phyloP scores from a whole-genome alignment of 2,113 vertebrate genomes.

The Mirounga angustirostris region DNA sequence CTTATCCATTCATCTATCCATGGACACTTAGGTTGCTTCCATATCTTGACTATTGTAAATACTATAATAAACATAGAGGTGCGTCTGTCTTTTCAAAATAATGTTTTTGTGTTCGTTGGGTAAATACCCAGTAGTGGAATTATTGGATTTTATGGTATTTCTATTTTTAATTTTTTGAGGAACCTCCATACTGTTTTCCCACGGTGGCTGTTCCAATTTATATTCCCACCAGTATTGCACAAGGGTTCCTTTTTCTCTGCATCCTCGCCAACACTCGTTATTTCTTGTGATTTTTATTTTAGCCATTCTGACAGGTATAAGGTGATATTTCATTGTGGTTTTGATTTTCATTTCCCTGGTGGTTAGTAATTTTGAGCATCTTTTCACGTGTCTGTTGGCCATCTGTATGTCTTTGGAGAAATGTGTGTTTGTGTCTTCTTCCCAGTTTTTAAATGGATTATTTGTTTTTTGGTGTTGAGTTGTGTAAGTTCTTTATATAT shows the following conservation, averaged over 20 bases:
- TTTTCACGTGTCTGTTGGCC: background rate
- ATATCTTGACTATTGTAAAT: background rate
- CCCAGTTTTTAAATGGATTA: background rate
- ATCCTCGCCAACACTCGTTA: background rate
- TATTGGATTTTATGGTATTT: background rate
- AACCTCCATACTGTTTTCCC: background rate
- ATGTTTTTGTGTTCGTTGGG: background rate
- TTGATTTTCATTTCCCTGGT: background rate
- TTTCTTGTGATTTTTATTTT: background rate
- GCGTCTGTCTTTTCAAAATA: background rate
- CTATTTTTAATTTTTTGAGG: background rate
- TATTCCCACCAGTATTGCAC: background rate
- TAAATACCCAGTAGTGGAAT: background rate
- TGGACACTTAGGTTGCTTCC: background rate
- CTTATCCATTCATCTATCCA: background rate
- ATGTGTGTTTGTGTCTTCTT: background rate
- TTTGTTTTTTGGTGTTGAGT: background rate
- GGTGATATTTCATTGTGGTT: background rate
- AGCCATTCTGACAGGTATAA: background rate
- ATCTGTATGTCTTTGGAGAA: background rate
- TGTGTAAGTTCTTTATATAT: background rate
- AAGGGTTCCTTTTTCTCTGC: background rate
- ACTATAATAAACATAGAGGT: background rate
- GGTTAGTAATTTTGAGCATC: background rate
- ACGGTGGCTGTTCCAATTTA: background rate